These are phyloP conservation scores for Lepidocolaptes lacrymiger DNA, from an alignment of 2,797 vertebrate species.

Conservation along the genomic window DNA sequence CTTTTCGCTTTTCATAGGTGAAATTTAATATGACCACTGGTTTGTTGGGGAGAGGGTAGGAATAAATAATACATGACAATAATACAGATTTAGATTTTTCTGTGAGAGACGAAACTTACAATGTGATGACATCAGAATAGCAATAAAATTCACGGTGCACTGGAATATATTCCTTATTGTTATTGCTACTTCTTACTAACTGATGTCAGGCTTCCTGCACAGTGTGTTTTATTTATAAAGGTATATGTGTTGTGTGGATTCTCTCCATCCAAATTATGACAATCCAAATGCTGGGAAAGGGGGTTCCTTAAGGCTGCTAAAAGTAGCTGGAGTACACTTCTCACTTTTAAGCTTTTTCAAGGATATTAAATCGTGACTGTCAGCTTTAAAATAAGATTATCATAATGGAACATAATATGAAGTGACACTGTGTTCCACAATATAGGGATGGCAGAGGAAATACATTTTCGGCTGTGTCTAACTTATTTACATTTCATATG, in stretches of 20 bases:
- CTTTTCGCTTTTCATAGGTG: background rate
- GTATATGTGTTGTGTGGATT: background rate
- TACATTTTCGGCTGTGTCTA: conserved; percentile 34
- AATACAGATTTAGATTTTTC: background rate
- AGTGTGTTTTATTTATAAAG: conserved; percentile 22
- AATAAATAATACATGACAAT: background rate
- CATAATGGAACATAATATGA: conserved; percentile 50
- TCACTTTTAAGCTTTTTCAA: conserved; percentile 22
- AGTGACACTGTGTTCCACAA: conserved; percentile 52
- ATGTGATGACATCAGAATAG: background rate
- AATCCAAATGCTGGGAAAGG: background rate
- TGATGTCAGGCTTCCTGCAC: background rate
- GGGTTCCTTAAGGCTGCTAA: background rate
- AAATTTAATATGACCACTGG: background rate
- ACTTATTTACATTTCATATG: conserved; percentile 69
- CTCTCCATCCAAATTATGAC: background rate
- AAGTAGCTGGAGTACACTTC: conserved; percentile 23
- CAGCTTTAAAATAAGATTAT: conserved; percentile 61
- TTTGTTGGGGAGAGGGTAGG: background rate
- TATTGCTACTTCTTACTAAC: background rate
- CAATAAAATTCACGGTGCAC: background rate
- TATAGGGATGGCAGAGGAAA: conserved; percentile 24
- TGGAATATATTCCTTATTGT: background rate
- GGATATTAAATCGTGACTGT: conserved; percentile 39
- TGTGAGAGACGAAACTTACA: background rate